These are phyloP conservation scores for Tenthredo mesomela DNA, from an alignment of 2,888 invertebrate genomes.

Conservation along the genomic window DNA sequence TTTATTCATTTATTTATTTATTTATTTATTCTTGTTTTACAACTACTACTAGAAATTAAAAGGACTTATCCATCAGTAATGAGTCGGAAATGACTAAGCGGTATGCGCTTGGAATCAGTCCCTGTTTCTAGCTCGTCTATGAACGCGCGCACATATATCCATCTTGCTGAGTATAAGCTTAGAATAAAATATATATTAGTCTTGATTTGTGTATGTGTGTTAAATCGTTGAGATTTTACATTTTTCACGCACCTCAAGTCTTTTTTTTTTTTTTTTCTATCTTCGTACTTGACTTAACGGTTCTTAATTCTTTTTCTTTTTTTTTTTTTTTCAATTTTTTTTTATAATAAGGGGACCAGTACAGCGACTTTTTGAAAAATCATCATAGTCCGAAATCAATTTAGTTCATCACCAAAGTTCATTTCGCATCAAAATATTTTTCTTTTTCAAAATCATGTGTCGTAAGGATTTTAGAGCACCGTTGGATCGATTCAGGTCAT, in stretches of 20 bases:
- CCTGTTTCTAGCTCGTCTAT: neutral
- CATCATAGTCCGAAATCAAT: too few species aligned
- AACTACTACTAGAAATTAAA: constrained; percentile 21
- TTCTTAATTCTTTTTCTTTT: too few species aligned
- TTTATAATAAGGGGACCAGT: too few species aligned
- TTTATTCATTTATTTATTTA: neutral
- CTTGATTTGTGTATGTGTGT: neutral
- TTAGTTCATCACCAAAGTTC: too few species aligned
- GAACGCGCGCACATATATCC: neutral
- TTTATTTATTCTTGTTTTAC: neutral
- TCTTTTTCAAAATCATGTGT: too few species aligned
- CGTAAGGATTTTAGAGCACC: too few species aligned
- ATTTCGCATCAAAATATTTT: too few species aligned
- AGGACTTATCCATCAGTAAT: constrained; percentile 46
- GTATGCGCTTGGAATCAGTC: neutral
- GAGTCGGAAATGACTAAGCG: constrained; percentile 51
- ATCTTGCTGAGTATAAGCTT: neutral
- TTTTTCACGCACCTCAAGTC: neutral
- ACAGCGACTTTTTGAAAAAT: too few species aligned
- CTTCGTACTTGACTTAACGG: too few species aligned
- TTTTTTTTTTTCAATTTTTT: neutral
- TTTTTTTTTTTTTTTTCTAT: neutral
- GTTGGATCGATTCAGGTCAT: too few species aligned
- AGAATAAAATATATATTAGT: neutral
- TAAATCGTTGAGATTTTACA: neutral